A percentile compares a stretch with the other conserved stretches of the same genome.
Conservation (phyloP, 2,888 invertebrate genomes). For the Callinectes sapidus region DNA sequence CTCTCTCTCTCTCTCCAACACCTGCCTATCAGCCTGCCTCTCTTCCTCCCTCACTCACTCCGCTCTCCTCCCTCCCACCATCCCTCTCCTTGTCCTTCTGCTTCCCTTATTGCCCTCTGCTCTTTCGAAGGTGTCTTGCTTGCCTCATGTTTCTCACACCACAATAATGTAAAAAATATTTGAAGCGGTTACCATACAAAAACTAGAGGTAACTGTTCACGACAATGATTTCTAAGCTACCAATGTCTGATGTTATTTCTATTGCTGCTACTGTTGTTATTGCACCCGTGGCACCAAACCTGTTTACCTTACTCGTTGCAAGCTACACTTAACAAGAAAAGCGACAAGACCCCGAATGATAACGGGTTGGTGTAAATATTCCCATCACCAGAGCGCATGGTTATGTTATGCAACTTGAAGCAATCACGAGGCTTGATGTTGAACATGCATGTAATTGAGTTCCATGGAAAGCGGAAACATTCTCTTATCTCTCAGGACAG, state of each 20-base stretch:
- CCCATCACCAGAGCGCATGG: constrained; percentile 12
- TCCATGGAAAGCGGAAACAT: background rate
- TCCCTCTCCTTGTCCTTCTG: constrained; percentile 23
- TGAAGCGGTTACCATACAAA: background rate
- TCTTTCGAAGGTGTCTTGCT: constrained; percentile 1
- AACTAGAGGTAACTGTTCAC: background rate
- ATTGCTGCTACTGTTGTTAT: background rate
- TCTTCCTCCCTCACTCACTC: constrained; percentile 8
- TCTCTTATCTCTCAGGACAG: background rate
- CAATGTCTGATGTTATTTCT: background rate
- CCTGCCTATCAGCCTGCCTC: constrained; percentile 7
- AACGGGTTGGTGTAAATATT: background rate
- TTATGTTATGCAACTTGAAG: constrained; percentile 19
- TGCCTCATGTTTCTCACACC: background rate
- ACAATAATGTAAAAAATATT: background rate
- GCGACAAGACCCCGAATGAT: background rate
- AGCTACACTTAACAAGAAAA: background rate
- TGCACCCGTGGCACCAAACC: background rate
- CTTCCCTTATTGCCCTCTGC: constrained; percentile 22
- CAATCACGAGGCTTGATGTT: background rate
- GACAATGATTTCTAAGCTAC: background rate
- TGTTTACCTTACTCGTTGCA: background rate
- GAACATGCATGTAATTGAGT: background rate
- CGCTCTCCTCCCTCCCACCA: constrained; percentile 3
- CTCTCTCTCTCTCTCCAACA: constrained; percentile 33